These are phyloP conservation scores for Trinectes maculatus DNA, from an alignment of 2,113 vertebrate species.

Conservation along the genomic window DNA sequence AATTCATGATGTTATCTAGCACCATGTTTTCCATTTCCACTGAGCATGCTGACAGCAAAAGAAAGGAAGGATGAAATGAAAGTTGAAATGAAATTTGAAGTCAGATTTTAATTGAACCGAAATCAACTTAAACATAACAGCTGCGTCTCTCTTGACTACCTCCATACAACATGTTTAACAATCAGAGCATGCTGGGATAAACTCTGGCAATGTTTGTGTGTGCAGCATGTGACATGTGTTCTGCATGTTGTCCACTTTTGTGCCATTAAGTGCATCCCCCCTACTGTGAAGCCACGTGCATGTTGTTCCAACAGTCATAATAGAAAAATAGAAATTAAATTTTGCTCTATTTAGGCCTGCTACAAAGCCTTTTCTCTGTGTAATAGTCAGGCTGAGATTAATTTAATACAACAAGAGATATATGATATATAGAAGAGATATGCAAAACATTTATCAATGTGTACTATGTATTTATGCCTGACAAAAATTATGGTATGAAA, in stretches of 20 bases:
- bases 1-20: no score
- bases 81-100: no score
- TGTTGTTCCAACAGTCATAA: slow-evolving; percentile 17
- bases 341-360: slow-evolving; percentile 36
- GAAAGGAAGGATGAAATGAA: no score
- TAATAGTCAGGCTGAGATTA: slow-evolving; percentile 33
- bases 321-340: slow-evolving; percentile 56
- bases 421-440: no score
- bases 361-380: slow-evolving; percentile 17
- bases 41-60: no score
- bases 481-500: no score
- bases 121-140: neutral
- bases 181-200: neutral
- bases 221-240: slow-evolving; percentile 54
- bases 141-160: neutral
- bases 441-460: no score
- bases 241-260: slow-evolving; percentile 33
- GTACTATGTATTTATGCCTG: no score
- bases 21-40: no score
- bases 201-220: slow-evolving; percentile 30
- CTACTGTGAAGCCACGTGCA: slow-evolving; percentile 54
- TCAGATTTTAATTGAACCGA: no score
- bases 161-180: slow-evolving; percentile 3
- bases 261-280: slow-evolving; percentile 44
- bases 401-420: slow-evolving; percentile 2